Base-by-base conservation (phyloP, 2,797 vertebrate genomes). In the Cryptoprocta ferox region DNA sequence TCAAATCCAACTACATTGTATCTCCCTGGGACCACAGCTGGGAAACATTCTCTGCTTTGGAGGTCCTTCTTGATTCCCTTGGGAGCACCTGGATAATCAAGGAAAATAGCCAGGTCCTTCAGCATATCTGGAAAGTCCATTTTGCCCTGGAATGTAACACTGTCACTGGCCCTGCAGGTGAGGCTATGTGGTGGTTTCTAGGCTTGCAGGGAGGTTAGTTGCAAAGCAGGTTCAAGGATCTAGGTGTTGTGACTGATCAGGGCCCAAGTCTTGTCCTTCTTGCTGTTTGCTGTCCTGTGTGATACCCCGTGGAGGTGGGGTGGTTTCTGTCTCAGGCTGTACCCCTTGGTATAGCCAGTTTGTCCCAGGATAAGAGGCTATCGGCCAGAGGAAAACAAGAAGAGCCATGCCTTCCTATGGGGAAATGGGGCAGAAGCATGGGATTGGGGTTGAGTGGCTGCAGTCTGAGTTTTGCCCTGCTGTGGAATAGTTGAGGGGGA, bases 381-480 rank as follows among this genome's bases (percentile, higher is more conserved):
- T 82, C 76, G 50, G 37, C 11, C 16, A 28, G 35, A 71, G n/a
- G 30, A 82, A 13, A 53, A 76, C n/a, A 14, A 24, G 28, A 80
- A 39, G 37, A 73, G 35, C 15, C 42, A 2, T 10, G 10, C 13
- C 21, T 76, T 93, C 50, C 53, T 66, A 2, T 30, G 59, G n/a
- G 14, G 13, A 30, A 68, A 85, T 10, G 2, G 63, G 39, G 68
- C 37, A 13, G 28, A 39, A 48, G 45, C 15, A 10, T 13, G 2
- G 3, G 14, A 48, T 14, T 28, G 35, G 39, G 18, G 13, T 11
- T 35, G 21, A 28, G 56, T 15, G 37, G 12, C 68, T 26, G 19
- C 1, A 4, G 48, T 61, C 63, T 6, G 1, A 10, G 4, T 5
- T 21, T n/a, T 16, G 4, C 56, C 13, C n/a, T 61, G 13, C 53